phyloP scores from a whole-genome alignment of 2,797 vertebrate species.

The Bryconaethiops microstoma region DNA sequence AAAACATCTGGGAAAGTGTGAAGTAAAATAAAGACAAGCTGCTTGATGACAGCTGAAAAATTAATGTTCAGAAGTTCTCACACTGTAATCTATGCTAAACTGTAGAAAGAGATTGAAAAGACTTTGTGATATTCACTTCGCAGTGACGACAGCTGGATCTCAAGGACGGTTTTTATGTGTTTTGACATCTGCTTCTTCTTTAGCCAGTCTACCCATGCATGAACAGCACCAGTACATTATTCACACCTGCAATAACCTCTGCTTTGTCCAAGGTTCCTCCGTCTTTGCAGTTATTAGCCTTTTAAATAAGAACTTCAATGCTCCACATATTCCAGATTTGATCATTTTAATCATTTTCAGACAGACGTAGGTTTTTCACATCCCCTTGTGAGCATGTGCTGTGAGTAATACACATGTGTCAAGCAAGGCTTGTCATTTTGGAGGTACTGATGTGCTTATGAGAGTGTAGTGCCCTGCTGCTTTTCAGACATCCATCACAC shows the following conservation, averaged over 20 bases:
- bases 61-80: neutral
- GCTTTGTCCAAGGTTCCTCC: neutral
- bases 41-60: no score
- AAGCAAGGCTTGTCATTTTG: slow-evolving; percentile 7
- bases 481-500: slow-evolving; percentile 3
- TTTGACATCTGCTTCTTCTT: slow-evolving; percentile 21
- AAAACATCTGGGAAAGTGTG: neutral
- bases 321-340: neutral
- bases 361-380: neutral
- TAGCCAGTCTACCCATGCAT: neutral
- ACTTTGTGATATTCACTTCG: neutral
- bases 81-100: neutral
- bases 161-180: slow-evolving; percentile 25
- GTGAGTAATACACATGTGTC: slow-evolving; percentile 2
- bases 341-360: slow-evolving; percentile 28
- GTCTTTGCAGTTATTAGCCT: neutral
- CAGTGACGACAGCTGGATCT: slow-evolving; percentile 2
- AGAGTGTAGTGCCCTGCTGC: neutral
- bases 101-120: neutral
- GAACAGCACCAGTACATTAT: neutral
- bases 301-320: slow-evolving; percentile 32
- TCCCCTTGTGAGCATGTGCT: neutral
- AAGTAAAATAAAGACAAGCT: neutral
- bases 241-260: slow-evolving; percentile 15
- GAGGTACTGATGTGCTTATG: neutral